Base-by-base conservation (phyloP, 30 jellyfish, hydroid and myxozoan genomes). In the Hydra vulgaris region DNA sequence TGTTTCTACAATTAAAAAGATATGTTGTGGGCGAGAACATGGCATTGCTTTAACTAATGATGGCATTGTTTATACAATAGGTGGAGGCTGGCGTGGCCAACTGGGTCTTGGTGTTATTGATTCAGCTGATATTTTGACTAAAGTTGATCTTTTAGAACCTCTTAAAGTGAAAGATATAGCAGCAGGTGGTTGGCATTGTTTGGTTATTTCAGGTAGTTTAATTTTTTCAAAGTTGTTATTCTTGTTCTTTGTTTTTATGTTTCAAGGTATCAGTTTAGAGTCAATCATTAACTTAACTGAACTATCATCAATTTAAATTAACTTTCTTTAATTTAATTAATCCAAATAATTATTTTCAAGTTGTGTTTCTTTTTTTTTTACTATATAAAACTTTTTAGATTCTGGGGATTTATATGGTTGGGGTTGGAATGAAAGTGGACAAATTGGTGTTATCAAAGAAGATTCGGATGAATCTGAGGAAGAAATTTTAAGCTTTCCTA, bases 391-490 rank as follows among this genome's bases (percentile, higher is more conserved):
- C 12, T 40, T 40, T 73, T 67, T 54, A 94, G 99, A 80, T 53
- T 22, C 85, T 72, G 97, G 97, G 79, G 99, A 89, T 71, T 54
- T 89, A n/a, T 94, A 94, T 78, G 54, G 88, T 19, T 94, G 99
- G 99, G 99, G 99, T 21, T 94, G 99, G 99, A 94, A 94, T 81
- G 97, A 94, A 78, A 94, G 99, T 81, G 97, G 97, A 1, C 99
- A 94, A 71, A 86, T 89, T 53, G 99, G 99, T 52, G 68, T 82
- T 7, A 81, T 21, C 52, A 19, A n/a, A 15, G 53, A 52, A 18
- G 78, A 70, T 19, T 24, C 21, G 8, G 83, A 61, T 21, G 71
- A 66, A 18, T 18, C 74, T 25, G 86, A 85, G 76, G 61, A 70
- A 26, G 80, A 74, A 56, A 5, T 18, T n/a, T 23, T 23, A 26